Conservation (phyloP, 2,113 vertebrate species). For the Poicephalus meyeri region DNA sequence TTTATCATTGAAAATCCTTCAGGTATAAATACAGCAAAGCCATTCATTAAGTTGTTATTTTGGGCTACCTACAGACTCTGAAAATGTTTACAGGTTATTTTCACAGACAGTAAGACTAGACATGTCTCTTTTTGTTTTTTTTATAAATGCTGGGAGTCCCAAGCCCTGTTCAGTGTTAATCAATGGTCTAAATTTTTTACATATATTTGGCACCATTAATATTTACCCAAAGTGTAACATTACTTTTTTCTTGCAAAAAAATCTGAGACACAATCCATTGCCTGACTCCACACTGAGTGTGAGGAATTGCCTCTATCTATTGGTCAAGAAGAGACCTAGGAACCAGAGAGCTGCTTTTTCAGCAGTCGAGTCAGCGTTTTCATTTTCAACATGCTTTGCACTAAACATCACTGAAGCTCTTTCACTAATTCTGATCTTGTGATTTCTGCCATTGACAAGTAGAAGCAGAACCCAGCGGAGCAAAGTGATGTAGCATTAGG, state of each 20-base stretch:
- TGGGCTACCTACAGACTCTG: not conserved
- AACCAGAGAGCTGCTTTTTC: constrained; percentile 43
- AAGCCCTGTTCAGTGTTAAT: not conserved
- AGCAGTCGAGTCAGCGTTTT: constrained; percentile 45
- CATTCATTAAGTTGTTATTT: not conserved
- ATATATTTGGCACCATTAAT: not conserved
- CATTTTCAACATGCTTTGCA: constrained; percentile 42
- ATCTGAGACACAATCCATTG: not conserved
- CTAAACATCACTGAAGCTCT: constrained; percentile 33
- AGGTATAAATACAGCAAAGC: not conserved
- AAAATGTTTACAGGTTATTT: not conserved
- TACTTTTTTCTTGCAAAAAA: not conserved
- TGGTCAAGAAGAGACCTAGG: constrained; percentile 20
- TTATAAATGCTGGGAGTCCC: not conserved
- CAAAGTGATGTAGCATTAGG: constrained; percentile 49
- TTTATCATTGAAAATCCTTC: not conserved
- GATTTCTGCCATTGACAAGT: constrained; percentile 49
- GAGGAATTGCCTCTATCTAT: not conserved
- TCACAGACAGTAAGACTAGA: not conserved
- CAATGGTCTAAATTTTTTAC: not conserved
- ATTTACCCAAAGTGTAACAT: not conserved
- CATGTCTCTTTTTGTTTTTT: not conserved
- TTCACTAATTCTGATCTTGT: constrained; percentile 50
- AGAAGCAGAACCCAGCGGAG: constrained; percentile 44
- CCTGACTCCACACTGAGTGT: not conserved